Evolutionary conservation across 2,113 vertebrate genomes (phyloP).

Genomic region (Pangasianodon gigas): DNA sequence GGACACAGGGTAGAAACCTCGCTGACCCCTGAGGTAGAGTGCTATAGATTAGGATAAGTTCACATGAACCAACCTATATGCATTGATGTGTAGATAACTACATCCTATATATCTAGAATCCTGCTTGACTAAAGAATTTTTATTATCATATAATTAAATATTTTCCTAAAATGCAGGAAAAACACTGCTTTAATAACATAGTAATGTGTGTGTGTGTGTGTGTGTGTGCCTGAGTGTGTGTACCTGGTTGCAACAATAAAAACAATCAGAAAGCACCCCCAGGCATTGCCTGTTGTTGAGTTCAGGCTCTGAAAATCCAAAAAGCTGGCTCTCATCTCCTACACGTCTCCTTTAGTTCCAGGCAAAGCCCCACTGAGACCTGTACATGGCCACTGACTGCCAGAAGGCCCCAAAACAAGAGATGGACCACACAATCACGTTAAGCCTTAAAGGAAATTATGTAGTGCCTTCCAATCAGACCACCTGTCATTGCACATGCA

Average conservation of each 20-base stretch:
- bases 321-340: conserved; percentile 64
- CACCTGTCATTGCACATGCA: conserved; percentile 53
- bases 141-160: conserved; percentile 1
- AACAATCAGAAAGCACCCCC: conserved; percentile 58
- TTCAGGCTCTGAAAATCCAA: conserved; percentile 66
- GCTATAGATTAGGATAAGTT: conserved; percentile 21
- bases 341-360: conserved; percentile 61
- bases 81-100: conserved; percentile 1
- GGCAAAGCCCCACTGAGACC: conserved; percentile 30
- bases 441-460: conserved; percentile 50
- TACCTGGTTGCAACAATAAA: conserved; percentile 26
- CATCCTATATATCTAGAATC: neutral
- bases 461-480: conserved; percentile 45
- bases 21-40: conserved; percentile 38
- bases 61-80: conserved; percentile 12
- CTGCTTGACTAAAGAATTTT: neutral
- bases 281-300: conserved; percentile 68
- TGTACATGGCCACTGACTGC: conserved; percentile 32
- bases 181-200: neutral
- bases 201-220: conserved; percentile 12
- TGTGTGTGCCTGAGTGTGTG: conserved; percentile 13
- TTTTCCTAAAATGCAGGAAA: neutral
- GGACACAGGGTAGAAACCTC: conserved; percentile 43
- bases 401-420: conserved; percentile 30
- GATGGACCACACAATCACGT: conserved; percentile 44